Evolutionary conservation across 2,113 vertebrate genomes (phyloP), one percentile per base, ranked within the genome.

Genomic region (Cynocephalus volans): DNA sequence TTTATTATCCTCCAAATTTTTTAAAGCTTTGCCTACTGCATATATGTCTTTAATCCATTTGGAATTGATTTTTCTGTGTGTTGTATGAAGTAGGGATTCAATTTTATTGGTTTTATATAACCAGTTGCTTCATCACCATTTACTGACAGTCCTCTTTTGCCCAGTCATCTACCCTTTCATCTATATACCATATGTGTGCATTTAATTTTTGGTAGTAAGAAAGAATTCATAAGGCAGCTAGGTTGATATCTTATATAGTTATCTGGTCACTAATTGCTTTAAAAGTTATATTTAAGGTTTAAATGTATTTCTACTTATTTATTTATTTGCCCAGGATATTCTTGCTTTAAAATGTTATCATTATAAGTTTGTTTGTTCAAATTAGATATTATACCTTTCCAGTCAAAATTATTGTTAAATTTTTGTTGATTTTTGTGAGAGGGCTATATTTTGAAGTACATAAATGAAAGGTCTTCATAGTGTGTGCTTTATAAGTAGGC

Each of bases 311-410:
- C 36, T 72, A 4, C 54, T 65, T 52, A 21, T 52, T 62, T 95
- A 28, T 80, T 28, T 69, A 90, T 73, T 88, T 50, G 50, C 26
- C 24, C 28, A 73, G 18, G 19, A 73, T 92, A 89, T 41, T 80
- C 50, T 96, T 96, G 23, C 67, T 96, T 95, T 93, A 93, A 95
- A 96, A 81, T 81, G 14, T 64, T 88, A 23, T 73, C 17, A 50
- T 94, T 60, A 21, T 52, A 83, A 90, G 18, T 91, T 88, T 50
- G n/a, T 64, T 93, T 92, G 8, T 88, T 80, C 26, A 95, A 72
- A 76, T 95, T 93, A 86, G 21, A 36, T 92, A 24, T 41, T 75
- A 48, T 89, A 52, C 26, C 28, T 89, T 93, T 64, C 28, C 33
- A 56, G 31, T 77, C n/a, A 94, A 60, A 94, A 96, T 72, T 85